These are phyloP conservation scores for Acronicta aceris DNA, from an alignment of 2,888 invertebrate species.

Conservation along the genomic window DNA sequence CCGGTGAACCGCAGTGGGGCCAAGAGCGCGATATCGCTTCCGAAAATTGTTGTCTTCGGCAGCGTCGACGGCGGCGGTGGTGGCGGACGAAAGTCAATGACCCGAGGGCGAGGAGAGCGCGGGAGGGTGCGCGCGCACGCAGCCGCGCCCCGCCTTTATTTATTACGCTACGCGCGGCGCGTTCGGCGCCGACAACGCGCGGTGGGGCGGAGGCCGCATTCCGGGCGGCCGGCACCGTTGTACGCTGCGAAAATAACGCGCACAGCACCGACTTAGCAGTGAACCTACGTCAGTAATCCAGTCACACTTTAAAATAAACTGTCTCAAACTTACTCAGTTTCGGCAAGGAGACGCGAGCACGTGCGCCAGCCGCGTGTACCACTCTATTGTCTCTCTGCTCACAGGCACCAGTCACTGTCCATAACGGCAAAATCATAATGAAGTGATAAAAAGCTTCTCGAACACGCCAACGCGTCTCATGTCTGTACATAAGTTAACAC, in stretches of 20 bases:
- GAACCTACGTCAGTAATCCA: slow-evolving; percentile 70
- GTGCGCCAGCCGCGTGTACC: slow-evolving; percentile 79
- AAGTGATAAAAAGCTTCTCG: slow-evolving; percentile 43
- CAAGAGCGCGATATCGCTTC: slow-evolving; percentile 77
- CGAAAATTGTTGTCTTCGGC: slow-evolving; percentile 79
- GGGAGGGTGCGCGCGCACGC: slow-evolving; percentile 88
- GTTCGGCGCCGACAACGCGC: slow-evolving; percentile 79
- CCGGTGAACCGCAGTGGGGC: slow-evolving; percentile 65
- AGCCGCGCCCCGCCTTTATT: slow-evolving; percentile 89
- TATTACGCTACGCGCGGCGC: slow-evolving; percentile 87
- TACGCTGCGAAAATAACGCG: slow-evolving; percentile 83
- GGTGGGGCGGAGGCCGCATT: slow-evolving; percentile 86
- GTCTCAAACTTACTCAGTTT: slow-evolving; percentile 82
- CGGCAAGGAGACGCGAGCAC: slow-evolving; percentile 73
- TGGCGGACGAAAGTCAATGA: slow-evolving; percentile 83
- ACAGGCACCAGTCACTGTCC: slow-evolving; percentile 81
- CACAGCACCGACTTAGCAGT: slow-evolving; percentile 68
- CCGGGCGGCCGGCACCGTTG: slow-evolving; percentile 78
- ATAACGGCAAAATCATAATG: slow-evolving; percentile 57
- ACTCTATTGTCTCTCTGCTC: slow-evolving; percentile 68
- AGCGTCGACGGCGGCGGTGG: slow-evolving; percentile 66
- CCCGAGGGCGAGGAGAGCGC: slow-evolving; percentile 83
- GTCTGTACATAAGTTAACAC: slow-evolving; percentile 75
- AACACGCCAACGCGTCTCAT: slow-evolving; percentile 51
- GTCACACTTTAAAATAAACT: slow-evolving; percentile 86